phyloP scores from a whole-genome alignment of 2,113 vertebrate genomes.

The Trichechus manatus region DNA sequence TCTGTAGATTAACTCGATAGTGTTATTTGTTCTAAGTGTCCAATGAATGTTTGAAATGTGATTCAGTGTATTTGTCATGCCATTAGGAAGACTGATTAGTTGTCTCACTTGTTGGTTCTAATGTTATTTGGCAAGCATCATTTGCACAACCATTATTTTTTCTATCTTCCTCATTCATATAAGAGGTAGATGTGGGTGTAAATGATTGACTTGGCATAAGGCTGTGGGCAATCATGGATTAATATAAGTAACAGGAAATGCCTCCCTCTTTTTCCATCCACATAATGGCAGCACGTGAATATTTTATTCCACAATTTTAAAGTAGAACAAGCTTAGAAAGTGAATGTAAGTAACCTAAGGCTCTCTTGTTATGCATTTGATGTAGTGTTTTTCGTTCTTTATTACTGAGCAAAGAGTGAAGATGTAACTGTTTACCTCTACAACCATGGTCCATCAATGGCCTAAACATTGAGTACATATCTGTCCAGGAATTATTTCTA shows the following conservation, averaged over 20 bases:
- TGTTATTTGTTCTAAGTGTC: slow-evolving; percentile 22
- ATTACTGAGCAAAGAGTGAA: background rate
- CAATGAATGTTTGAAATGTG: background rate
- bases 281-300: slow-evolving; percentile 54
- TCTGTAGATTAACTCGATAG: background rate
- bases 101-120: background rate
- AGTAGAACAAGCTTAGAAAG: slow-evolving; percentile 45
- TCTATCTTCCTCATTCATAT: background rate
- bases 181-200: background rate
- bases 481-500: background rate
- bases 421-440: background rate
- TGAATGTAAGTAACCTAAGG: background rate
- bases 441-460: background rate
- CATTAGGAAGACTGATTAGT: slow-evolving; percentile 35
- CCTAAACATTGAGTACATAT: background rate
- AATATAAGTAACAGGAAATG: slow-evolving; percentile 25
- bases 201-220: background rate
- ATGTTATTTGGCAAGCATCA: slow-evolving; percentile 5
- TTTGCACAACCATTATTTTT: background rate
- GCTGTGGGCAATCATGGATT: background rate
- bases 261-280: slow-evolving; percentile 6
- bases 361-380: background rate
- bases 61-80: background rate
- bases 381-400: background rate
- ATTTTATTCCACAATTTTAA: slow-evolving; percentile 66